Evolutionary conservation across 1,140 invertebrate species (phyloP), one percentile per base, ranked within the genome.

Genomic region (Thaumetopoea pityocampa): DNA sequence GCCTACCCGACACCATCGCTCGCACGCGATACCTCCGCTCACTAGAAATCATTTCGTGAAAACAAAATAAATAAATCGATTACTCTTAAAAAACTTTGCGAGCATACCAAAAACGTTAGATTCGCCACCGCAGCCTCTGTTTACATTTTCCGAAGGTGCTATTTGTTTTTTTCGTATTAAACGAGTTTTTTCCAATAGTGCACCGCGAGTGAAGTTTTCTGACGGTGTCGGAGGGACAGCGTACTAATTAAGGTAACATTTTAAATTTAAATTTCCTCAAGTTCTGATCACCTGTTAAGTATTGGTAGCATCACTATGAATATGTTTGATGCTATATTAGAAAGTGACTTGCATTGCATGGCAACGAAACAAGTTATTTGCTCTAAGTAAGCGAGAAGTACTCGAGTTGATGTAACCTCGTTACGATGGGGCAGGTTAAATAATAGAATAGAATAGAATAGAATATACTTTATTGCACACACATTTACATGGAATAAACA

Each of bases 301-400:
- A 40, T 44, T 9, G 27, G 10, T 40, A 30, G 29, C 26, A 10
- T 40, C 37, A 40, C 30, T 40, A 40, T 40, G 27, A 40, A 40
- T 30, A 56, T 52, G 45, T 55, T 51, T 57, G 54, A 65, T 67
- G 54, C 63, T 74, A 63, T 67, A 72, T 80, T 77, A 80, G 76
- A 80, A 80, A 80, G 76, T 79, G 62, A 67, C 64, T 64, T 70
- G 59, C 55, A 66, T 64, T 70, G 59, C 55, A 66, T 71, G 69
- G 67, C 60, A 68, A 59, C 61, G 54, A 65, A 64, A 68, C 67
- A 66, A 80, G 76, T 74, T 72, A 62, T 56, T 59, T 66, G 71
- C 69, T 61, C 60, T 57, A 59, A 67, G 61, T 66, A 62, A 61
- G 54, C 61, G 59, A 61, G 58, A 62, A 42, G 51, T 60, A 67